Conservation (phyloP, 2,797 vertebrate species). For the Spheniscus humboldti region DNA sequence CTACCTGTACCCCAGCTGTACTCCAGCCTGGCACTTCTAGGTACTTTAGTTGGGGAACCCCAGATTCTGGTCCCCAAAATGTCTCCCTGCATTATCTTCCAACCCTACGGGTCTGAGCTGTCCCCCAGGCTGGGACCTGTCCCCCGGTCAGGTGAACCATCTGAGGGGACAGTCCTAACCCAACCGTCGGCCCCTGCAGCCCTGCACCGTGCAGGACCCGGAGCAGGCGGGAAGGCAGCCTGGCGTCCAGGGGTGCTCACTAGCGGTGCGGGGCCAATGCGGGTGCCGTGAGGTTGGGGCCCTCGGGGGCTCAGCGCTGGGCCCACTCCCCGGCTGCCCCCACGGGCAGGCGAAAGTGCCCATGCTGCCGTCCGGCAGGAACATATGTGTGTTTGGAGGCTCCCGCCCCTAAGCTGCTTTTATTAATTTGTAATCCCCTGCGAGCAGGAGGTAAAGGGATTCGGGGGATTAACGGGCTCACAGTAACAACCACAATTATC, state of each 20-base stretch:
- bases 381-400: constrained; percentile 36
- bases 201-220: accelerated
- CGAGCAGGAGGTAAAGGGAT: constrained; percentile 69
- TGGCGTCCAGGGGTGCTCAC: not conserved
- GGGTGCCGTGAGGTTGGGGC: accelerated
- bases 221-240: not conserved
- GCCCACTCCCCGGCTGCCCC: not conserved
- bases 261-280: accelerated
- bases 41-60: not conserved
- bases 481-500: constrained; percentile 68
- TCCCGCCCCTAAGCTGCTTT: constrained; percentile 59
- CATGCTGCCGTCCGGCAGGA: not conserved
- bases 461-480: constrained; percentile 57
- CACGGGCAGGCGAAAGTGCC: constrained; percentile 14
- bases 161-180: not conserved
- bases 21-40: not conserved
- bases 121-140: not conserved
- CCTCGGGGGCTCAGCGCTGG: accelerated
- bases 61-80: accelerated
- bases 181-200: accelerated
- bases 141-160: not conserved
- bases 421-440: constrained; percentile 68
- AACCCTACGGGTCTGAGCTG: accelerated
- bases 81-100: not conserved
- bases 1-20: accelerated